Base-by-base conservation (phyloP, 2,797 vertebrate species). In the Neostethus bicornis region DNA sequence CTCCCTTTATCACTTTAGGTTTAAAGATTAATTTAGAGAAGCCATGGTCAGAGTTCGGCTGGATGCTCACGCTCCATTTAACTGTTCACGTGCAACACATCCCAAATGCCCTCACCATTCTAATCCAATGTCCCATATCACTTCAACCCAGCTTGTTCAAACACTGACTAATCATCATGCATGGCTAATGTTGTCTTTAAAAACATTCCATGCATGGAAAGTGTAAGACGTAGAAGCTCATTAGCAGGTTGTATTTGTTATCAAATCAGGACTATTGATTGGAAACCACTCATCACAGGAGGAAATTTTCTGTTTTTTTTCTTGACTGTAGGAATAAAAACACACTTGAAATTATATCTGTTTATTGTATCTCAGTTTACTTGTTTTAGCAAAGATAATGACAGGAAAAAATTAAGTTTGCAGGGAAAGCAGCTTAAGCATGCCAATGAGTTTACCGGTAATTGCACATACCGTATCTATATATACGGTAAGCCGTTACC, bases 11-110 rank as follows among this genome's bases (percentile, higher is more conserved):
- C 66, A 26, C 57, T 37, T 52, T 37, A 51, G 67, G 62, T 76
- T 85, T 89, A 82, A 83, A 84, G 62, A 87, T 85, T 75, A 51
- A 85, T 86, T 74, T 51, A 47, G 69, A 25, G 53, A 75, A 69
- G 65, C 52, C 68, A 57, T 2, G 64, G 66, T 52, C 73, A 86
- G 67, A 80, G 80, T 79, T 79, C 80, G 77, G 54, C 53, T 39
- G 23, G 58, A 34, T 37, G 51, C 47, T 66, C 51, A 10, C 21
- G 3, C 45, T 29, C 34, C 62, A 5, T 66, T 77, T 64, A 73
- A 66, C 70, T 35, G 51, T 77, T 73, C 51, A 47, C 5, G 8
- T 70, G 62, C 53, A 51, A 23, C 64, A 67, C 69, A 62, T 79
- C 17, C 67, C 31, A 67, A 76, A 67, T 57, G 37, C 54, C 44